These are phyloP conservation scores for Oriolus oriolus DNA, from an alignment of 2,113 vertebrate genomes.

Conservation along the genomic window DNA sequence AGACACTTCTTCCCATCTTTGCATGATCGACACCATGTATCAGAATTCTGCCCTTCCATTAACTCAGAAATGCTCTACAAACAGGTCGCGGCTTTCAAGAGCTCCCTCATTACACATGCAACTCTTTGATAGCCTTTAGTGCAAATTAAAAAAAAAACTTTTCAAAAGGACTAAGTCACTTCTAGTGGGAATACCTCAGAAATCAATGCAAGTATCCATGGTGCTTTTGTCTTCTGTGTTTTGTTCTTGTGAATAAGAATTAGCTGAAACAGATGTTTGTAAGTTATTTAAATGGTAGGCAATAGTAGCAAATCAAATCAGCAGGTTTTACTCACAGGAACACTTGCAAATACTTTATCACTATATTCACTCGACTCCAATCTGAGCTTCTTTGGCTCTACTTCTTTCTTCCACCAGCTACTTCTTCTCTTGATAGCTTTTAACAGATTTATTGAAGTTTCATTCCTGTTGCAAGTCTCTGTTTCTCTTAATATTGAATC, in stretches of 20 bases:
- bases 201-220: background rate
- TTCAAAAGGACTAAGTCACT: background rate
- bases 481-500: background rate
- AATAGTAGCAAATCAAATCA: conserved; percentile 2
- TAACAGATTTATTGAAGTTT: background rate
- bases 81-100: background rate
- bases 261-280: background rate
- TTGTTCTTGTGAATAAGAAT: conserved; percentile 12
- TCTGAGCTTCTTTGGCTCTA: background rate
- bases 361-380: background rate
- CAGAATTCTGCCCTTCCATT: background rate
- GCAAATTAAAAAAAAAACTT: background rate
- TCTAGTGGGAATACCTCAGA: background rate
- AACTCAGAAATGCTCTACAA: background rate
- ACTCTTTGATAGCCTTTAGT: background rate
- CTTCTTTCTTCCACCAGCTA: background rate
- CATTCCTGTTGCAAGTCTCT: background rate
- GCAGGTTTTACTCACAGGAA: conserved; percentile 3
- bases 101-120: background rate
- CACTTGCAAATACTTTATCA: background rate
- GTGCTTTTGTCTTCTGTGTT: background rate
- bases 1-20: background rate
- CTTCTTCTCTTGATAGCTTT: background rate
- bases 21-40: background rate
- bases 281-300: background rate